Evolutionary conservation across 2,113 vertebrate genomes (phyloP), one percentile per base, ranked within the genome.

Genomic region (Ranitomeya imitator): DNA sequence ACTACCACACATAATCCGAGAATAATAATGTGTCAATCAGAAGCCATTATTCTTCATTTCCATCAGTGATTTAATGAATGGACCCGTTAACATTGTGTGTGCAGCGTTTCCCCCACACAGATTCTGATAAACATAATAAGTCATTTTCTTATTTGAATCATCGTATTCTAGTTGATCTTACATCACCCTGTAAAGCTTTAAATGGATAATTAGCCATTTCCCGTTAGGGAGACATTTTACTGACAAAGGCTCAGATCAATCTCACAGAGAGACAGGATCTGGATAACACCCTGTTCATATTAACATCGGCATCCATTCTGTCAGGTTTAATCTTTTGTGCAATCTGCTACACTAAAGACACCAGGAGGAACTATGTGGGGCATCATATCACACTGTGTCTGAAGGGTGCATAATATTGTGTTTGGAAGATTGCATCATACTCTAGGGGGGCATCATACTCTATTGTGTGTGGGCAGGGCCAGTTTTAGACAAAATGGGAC

Each of bases 61-160:
- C 55, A 23, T 23, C 45, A 69, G 10, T 6, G 21, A 67, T 69
- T 63, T 69, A 0, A 67, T 83, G 61, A 69, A 52, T 15, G 21
- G 52, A 15, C 63, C 14, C 4, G 7, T 21, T 79, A 51, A 65
- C 1, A 15, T 7, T 73, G 14, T 73, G 69, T 73, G 1, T 73
- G 16, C 19, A 45, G 45, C 52, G 18, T 45, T 54, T 3, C 23
- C 26, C 59, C 37, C 59, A 65, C 26, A 71, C 21, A 54, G 18
- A 76, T 51, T 52, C 21, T 18, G 6, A 11, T 84, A 45, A 51
- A 55, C 9, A 26, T 37, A 67, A 54, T 71, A 76, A 51, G 45
- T 23, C n/a, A 84, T 71, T 84, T 52, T 69, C 63, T 51, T 55
- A 54, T 55, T 23, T 83, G 80, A 83, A n/a, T 67, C 60, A 65